Conservation (phyloP, 2,797 vertebrate species). For the Phoebastria nigripes region DNA sequence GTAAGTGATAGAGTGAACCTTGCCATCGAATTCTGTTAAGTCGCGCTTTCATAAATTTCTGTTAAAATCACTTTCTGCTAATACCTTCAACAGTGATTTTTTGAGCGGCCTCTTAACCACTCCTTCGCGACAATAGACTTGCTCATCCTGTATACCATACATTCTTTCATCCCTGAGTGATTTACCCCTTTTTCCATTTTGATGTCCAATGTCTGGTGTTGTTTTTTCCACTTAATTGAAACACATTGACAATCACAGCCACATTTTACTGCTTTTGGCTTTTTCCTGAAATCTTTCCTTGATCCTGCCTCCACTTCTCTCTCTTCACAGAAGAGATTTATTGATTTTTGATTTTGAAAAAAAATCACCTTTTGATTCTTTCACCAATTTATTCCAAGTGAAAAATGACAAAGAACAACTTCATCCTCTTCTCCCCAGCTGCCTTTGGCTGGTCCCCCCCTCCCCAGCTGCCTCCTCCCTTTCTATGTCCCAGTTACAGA, state of each 20-base stretch:
- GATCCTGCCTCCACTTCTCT: background rate
- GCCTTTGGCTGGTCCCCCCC: background rate
- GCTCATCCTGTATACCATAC: background rate
- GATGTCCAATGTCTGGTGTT: background rate
- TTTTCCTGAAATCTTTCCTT: background rate
- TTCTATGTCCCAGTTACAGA: background rate
- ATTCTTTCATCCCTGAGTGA: background rate
- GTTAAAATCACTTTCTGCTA: no score
- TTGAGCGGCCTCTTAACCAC: no score
- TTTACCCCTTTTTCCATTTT: background rate
- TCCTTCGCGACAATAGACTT: background rate
- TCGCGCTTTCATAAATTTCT: no score
- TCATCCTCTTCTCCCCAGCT: background rate
- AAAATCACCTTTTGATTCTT: background rate
- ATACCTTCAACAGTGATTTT: no score
- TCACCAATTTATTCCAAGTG: background rate
- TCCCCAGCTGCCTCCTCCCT: background rate
- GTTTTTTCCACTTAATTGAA: background rate
- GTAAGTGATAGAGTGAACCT: no score
- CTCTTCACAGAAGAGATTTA: background rate
- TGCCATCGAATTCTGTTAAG: no score
- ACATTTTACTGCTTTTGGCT: background rate
- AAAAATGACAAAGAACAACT: background rate
- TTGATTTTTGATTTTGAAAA: no score
- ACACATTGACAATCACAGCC: background rate